Percentiles rank a stretch among this genome's conserved stretches.
Conservation (phyloP, 2,797 vertebrate species). For the Pogonophryne albipinna region DNA sequence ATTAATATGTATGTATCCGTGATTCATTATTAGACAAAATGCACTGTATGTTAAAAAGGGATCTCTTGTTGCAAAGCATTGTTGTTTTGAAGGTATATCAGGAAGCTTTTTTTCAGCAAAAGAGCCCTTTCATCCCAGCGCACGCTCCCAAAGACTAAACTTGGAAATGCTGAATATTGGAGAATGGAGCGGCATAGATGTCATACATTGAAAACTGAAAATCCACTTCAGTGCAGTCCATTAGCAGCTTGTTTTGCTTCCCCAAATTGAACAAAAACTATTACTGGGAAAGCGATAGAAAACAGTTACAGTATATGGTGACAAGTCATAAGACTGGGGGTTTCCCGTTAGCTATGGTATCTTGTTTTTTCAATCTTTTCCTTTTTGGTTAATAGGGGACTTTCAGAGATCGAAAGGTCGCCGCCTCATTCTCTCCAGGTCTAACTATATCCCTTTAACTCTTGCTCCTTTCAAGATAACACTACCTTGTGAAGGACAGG, state of each 20-base stretch:
- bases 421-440: neutral
- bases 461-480: constrained; percentile 24
- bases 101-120: neutral
- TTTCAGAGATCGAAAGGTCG: constrained; percentile 6
- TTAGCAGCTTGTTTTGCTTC: neutral
- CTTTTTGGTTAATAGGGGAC: neutral
- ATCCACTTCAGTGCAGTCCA: neutral
- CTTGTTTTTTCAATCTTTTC: neutral
- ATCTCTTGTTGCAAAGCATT: neutral
- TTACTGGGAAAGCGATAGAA: neutral
- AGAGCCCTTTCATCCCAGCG: neutral
- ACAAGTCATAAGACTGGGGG: neutral
- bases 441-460: neutral
- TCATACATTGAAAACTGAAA: too few species aligned
- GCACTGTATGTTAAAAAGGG: neutral
- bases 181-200: neutral
- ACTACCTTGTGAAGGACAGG: neutral
- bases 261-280: neutral
- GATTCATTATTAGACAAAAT: neutral
- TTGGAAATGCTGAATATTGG: too few species aligned
- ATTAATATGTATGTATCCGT: neutral
- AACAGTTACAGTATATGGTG: too few species aligned
- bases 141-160: neutral
- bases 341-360: neutral
- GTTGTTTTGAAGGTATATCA: neutral